phyloP scores from a whole-genome alignment of 2,797 vertebrate species.

The Acrossocheilus fasciatus region DNA sequence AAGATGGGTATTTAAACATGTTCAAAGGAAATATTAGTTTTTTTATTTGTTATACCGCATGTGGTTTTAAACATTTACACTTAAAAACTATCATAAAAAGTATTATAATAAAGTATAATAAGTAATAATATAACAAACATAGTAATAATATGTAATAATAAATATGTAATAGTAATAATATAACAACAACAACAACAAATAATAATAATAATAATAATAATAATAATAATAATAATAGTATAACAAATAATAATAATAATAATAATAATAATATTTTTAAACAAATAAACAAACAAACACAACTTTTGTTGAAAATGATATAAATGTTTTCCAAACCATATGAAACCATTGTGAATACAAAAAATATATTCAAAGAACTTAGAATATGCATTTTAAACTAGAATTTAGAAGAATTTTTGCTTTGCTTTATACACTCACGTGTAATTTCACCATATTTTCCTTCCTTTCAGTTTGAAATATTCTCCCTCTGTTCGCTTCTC shows the following conservation, averaged over 20 bases:
- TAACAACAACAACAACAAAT: not conserved
- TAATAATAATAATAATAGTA: not conserved
- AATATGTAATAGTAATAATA: too few relatives aligned
- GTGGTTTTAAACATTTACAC: not conserved
- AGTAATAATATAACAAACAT: not conserved
- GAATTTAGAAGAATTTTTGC: not conserved
- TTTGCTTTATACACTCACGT: not conserved
- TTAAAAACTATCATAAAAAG: not conserved
- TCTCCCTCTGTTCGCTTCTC: slow-evolving; percentile 53
- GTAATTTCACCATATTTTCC: not conserved
- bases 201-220: not conserved
- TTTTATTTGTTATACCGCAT: not conserved
- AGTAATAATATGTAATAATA: not conserved
- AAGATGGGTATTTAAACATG: not conserved
- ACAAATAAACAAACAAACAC: not conserved
- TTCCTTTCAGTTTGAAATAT: slow-evolving; percentile 36
- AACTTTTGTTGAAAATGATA: not conserved
- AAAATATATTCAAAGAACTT: not conserved
- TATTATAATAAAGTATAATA: not conserved
- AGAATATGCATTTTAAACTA: not conserved
- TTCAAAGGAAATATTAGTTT: not conserved
- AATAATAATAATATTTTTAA: not conserved
- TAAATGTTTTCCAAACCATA: not conserved
- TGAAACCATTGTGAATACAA: not conserved
- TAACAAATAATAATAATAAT: not conserved